Evolutionary conservation across 1,140 invertebrate genomes (phyloP), one percentile per base, ranked within the genome.

Genomic region (Formica selysi): DNA sequence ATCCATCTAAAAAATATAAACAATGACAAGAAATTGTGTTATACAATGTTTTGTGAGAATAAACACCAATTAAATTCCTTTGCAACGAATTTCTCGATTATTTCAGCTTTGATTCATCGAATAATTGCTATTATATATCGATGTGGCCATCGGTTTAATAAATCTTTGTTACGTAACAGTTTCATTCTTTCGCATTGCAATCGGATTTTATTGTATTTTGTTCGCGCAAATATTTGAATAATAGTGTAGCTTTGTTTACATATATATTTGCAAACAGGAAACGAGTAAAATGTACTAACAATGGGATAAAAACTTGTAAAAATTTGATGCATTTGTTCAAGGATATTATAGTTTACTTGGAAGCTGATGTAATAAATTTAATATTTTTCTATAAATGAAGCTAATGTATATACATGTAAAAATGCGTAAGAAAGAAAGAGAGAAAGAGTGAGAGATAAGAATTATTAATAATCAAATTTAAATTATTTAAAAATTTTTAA

Each of bases 101-200:
- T 62, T 83, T 48, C 19, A 41, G 70, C 10, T 73, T 83, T 44
- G 70, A 83, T 73, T 11, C 10, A 62, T 73, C 38, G n/a, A 62
- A 11, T 48, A 16, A 64, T 86, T 64, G 32, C 11, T 67, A 67
- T 78, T 85, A 78, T 57, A 85, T 85, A 67, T 54, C 41, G 68
- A 5, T 51, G 38, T 26, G 7, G n/a, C 19, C 10, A 79, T 73
- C 44, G 19, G 16, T 32, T 73, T 61, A 83, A 83, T 83, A 83
- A 81, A 81, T 54, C 32, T 62, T 74, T 57, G 26, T 81, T 59
- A 41, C 3, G 13, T 36, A 83, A n/a, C 61, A 62, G 0, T 83
- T 83, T 62, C 32, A 62, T 83, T 65, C 29, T 48, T 74, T 57
- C 22, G 16, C 26, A 29, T 71, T 71, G 16, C 19, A 54, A 80